Evolutionary conservation across 2,113 vertebrate genomes (phyloP), one percentile per base, ranked within the genome.

Genomic region (Odontesthes bonariensis): DNA sequence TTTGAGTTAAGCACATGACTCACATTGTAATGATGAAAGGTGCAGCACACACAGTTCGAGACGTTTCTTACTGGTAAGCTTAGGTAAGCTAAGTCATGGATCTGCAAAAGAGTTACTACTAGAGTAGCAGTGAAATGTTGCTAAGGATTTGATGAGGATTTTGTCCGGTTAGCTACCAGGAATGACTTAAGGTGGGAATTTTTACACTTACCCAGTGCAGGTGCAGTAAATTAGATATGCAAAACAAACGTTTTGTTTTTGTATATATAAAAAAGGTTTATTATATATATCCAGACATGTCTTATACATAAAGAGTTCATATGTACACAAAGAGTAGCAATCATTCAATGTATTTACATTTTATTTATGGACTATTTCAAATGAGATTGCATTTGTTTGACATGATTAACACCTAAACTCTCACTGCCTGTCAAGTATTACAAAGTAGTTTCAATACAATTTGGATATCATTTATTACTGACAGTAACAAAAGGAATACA

Each of bases 321-420:
- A 86, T 84, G 74, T 88, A 91, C 88, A 87, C 27, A 85, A 84
- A 81, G 56, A 82, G 64, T 56, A 71, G 89, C 81, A 90, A 88
- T 90, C 79, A 83, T 82, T 77, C 60, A n/a, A 60, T 27, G 2
- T 86, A 91, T 90, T 83, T 82, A 93, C 88, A 91, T 82, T 85
- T 55, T 42, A 84, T 77, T 84, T 57, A 76, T 79, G 53, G 57
- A 88, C 74, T 72, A 60, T 32, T 27, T 73, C 79, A 88, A 76
- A 84, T 81, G 82, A 86, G 71, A 93, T 91, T 92, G 88, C 90
- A 73, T 87, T 61, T 83, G 71, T 69, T 73, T 53, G 73, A 84
- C 75, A 70, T 65, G 63, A 84, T 76, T 69, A 72, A 87, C 74
- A 83, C 70, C 67, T 80, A 82, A 84, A 87, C 74, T 88, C 69